Base-by-base conservation (phyloP, 2,113 vertebrate species). In the Aviceda subcristata region DNA sequence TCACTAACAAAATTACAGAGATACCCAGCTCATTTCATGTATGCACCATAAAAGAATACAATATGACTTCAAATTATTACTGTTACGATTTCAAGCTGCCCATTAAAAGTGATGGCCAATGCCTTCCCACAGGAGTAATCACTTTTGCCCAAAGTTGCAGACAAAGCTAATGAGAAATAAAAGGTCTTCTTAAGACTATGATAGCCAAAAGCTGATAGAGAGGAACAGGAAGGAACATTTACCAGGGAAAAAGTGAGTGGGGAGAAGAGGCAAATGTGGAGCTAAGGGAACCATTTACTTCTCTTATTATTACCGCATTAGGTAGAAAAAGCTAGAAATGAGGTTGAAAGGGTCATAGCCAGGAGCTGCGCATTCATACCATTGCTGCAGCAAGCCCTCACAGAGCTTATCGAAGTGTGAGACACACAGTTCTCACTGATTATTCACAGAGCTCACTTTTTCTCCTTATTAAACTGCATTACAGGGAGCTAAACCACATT, bases 81-180 rank as follows among this genome's bases (percentile, higher is more conserved):
- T 80, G 72, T 50, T 29, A 1, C 1, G 2, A 15, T 55, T 88
- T 63, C 46, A 11, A 77, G 78, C 24, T 53, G 41, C 66, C 56
- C 8, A 0, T 57, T 83, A 34, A 38, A 38, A 75, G 82, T 13
- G 60, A 78, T 3, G 3, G 77, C 46, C 81, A 34, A n/a, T 59
- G 56, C 38, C 22, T 46, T 74, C 91, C 88, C 92, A 14, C 50
- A 46, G 94, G 63, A 88, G 48, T 21, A 59, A 79, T 53, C 5
- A 1, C 69, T 84, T 6, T 11, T 66, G 79, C 75, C 59, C 79
- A 71, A 74, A 38, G 59, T 51, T 88, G 79, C 86, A 88, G 72
- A 22, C 59, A 73, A 45, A 94, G 50, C 59, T 77, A 84, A 92
- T n/a, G 75, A 92, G 67, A 94, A 94, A 92, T 69, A 84, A 94